Base-by-base conservation (phyloP, 2,888 invertebrate genomes). In the Orthonychiurus folsomi region DNA sequence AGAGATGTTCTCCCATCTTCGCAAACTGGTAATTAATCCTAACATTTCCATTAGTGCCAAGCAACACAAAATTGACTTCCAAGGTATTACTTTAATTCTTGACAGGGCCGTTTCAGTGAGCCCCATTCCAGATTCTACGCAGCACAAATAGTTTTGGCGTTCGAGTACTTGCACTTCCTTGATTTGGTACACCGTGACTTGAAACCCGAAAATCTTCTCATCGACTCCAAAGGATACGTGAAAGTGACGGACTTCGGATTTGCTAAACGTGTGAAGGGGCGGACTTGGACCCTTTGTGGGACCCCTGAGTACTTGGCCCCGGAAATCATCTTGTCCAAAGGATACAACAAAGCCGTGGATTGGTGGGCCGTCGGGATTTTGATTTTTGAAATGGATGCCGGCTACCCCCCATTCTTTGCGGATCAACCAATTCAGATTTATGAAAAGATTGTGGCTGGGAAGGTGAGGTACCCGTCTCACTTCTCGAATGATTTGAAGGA, bases 291-390 rank as follows among this genome's bases (percentile, higher is more conserved):
- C 1, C 68, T 82, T 59, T 82, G 82, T 73, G 82, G 82, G 1
- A 84, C 83, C 0, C 81, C 83, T 21, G 52, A 52, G 28, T 65
- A 66, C 59, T 56, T 66, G 1, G 66, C 66, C 0, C 65, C 66
- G 20, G 69, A 70, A 65, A 69, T 70, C 20, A 69, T 69, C 28
- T 27, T 69, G 23, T 64, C 66, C 1, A 70, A 67, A 28, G 70
- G 69, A 23, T 69, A 69, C 62, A 68, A 67, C 48, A 86, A 85
- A 73, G 88, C 92, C 0, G 95, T 93, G 0, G 96, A 97, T 75
- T 97, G 94, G 93, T 96, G 96, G 96, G 88, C 94, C 0, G 85
- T 92, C 68, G 96, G 91, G 0, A 84, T 94, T 0, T 80, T 95
- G 2, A 79, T 93, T 50, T 94, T 82, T 76, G 94, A 94, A 80